Percentiles rank a stretch among this genome's conserved stretches.
Evolutionary conservation across 2,888 invertebrate species (phyloP).

Genomic region (Melipona bicolor): DNA sequence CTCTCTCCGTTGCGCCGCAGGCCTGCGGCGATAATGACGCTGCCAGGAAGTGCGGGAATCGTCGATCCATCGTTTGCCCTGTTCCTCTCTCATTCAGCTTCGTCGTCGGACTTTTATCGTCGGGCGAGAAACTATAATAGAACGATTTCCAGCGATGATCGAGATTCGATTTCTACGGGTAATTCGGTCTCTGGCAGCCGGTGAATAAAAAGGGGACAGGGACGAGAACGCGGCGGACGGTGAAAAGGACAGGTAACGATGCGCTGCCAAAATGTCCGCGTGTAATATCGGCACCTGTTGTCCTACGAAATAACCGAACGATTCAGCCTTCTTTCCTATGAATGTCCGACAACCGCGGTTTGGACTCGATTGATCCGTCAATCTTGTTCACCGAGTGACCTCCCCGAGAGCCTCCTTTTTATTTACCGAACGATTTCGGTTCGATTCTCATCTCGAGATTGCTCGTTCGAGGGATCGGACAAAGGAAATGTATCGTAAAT

Average conservation of each 20-base stretch:
- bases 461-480: not conserved
- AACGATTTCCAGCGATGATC: constrained; percentile 30
- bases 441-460: not conserved
- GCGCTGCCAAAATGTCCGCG: constrained; percentile 38
- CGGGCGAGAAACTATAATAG: not conserved
- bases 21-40: constrained; percentile 36
- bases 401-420: not conserved
- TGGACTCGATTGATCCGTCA: not conserved
- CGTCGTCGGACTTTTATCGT: not conserved
- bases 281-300: constrained; percentile 60
- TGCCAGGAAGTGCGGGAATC: constrained; percentile 22
- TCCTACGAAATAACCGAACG: constrained; percentile 38
- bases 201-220: not conserved
- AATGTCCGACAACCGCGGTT: constrained; percentile 15
- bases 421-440: not conserved
- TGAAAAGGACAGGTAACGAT: constrained; percentile 34
- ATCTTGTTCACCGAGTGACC: not conserved
- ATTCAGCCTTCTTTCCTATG: constrained; percentile 13
- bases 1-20: constrained; percentile 34
- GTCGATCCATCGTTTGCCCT: constrained; percentile 42
- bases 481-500: not conserved
- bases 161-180: constrained; percentile 20
- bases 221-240: constrained; percentile 3
- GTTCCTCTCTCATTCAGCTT: constrained; percentile 20
- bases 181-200: constrained; percentile 32